Conservation (phyloP, 2,113 vertebrate genomes). For the Cariama cristata region DNA sequence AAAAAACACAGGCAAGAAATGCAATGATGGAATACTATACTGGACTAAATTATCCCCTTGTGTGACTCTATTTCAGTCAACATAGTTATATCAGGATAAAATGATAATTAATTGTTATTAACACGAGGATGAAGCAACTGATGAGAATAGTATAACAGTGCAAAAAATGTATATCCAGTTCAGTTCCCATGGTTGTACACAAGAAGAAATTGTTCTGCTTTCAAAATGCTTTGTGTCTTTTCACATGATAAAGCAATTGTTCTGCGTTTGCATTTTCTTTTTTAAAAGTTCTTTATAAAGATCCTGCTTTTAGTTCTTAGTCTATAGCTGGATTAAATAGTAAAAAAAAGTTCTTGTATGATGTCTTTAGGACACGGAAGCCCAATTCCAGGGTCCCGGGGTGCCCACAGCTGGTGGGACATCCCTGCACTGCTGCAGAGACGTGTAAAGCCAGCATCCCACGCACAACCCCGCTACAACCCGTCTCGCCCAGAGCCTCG, state of each 20-base stretch:
- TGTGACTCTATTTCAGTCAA: conserved; percentile 56
- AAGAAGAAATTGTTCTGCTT: neutral
- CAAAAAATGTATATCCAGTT: neutral
- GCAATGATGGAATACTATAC: conserved; percentile 17
- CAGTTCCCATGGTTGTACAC: neutral
- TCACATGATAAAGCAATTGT: neutral
- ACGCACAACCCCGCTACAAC: rapidly evolving
- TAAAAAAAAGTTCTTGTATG: rapidly evolving
- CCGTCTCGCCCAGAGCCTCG: neutral
- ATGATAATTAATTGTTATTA: conserved; percentile 64
- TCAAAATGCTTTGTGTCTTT: neutral
- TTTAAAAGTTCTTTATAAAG: neutral
- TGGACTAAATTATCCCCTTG: conserved; percentile 59
- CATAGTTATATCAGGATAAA: conserved; percentile 24
- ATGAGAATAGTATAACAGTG: neutral
- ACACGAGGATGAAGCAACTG: conserved; percentile 1
- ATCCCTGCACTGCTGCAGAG: neutral
- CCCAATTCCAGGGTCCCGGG: rapidly evolving
- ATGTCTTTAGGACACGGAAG: neutral
- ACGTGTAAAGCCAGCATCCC: neutral
- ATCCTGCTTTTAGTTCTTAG: neutral
- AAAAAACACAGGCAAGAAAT: neutral
- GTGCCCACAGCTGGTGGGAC: neutral
- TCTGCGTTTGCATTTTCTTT: neutral
- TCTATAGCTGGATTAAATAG: rapidly evolving